A percentile compares a stretch with the other conserved stretches of the same genome.
phyloP scores from a whole-genome alignment of 2,113 vertebrate species.

The Microtus montanus region DNA sequence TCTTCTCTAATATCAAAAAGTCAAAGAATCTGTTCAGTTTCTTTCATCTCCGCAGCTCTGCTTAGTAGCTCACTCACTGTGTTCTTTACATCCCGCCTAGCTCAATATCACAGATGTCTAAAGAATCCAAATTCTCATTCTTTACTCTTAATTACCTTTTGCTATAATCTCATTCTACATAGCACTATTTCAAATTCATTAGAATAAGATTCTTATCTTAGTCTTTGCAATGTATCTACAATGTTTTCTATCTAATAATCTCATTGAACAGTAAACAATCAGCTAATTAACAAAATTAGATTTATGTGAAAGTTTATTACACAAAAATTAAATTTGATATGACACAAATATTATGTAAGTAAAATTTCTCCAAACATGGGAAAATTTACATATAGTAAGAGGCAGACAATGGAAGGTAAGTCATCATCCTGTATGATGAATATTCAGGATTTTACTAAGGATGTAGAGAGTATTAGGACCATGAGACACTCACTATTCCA shows the following conservation, averaged over 20 bases:
- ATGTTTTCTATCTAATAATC: neutral
- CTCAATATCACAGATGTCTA: too few relatives aligned
- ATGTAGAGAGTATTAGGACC: neutral
- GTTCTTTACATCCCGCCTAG: neutral
- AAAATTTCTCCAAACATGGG: neutral
- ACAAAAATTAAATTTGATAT: neutral
- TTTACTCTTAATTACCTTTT: neutral
- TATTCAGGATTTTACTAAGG: neutral
- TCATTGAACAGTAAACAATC: neutral
- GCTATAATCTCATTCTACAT: neutral
- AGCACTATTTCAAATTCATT: neutral
- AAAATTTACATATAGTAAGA: neutral
- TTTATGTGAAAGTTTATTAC: neutral
- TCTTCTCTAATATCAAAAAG: neutral
- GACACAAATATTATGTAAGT: neutral
- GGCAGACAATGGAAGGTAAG: neutral
- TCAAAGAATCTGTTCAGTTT: neutral
- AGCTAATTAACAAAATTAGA: slow-evolving; percentile 21
- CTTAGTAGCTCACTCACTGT: too few relatives aligned
- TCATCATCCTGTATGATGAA: neutral
- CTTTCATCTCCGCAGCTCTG: neutral
- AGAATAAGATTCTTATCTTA: neutral
- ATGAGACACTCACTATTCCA: accelerated
- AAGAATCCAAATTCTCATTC: neutral
- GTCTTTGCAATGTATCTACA: neutral